These are phyloP conservation scores for Tetragonula carbonaria DNA, from an alignment of 2,888 invertebrate species.

Conservation along the genomic window DNA sequence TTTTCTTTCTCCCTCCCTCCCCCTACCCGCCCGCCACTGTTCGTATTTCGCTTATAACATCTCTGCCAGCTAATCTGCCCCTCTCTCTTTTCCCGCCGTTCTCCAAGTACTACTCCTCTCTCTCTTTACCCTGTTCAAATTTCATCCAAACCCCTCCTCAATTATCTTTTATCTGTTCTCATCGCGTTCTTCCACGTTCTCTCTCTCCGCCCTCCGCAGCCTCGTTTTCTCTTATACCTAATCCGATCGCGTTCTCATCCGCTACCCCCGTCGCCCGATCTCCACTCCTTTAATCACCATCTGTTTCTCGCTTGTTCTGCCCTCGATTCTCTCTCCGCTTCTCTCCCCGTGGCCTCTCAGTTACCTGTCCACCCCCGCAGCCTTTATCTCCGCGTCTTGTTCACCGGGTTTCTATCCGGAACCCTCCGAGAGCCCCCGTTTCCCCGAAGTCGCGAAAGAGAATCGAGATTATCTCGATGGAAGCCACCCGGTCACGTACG, in stretches of 20 bases:
- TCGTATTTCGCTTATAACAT: background rate
- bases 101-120: background rate
- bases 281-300: slow-evolving; percentile 37
- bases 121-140: slow-evolving; percentile 17
- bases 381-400: slow-evolving; percentile 30
- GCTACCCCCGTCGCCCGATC: slow-evolving; percentile 1
- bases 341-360: background rate
- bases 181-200: slow-evolving; percentile 28
- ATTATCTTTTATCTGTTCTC: slow-evolving; percentile 48
- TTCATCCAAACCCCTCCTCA: slow-evolving; percentile 34
- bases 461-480: slow-evolving; percentile 61
- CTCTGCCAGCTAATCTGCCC: background rate
- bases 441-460: slow-evolving; percentile 44
- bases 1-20: background rate
- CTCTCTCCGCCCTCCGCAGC: background rate
- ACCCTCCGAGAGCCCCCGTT: slow-evolving; percentile 4
- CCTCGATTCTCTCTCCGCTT: slow-evolving; percentile 6
- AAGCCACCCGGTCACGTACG: slow-evolving; percentile 70
- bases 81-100: background rate
- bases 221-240: slow-evolving; percentile 36
- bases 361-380: slow-evolving; percentile 23
- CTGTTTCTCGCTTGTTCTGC: slow-evolving; percentile 43
- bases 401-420: slow-evolving; percentile 29
- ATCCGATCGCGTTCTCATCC: slow-evolving; percentile 32
- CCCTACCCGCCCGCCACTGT: no score